Conservation (phyloP, 2,113 vertebrate genomes). For the Xenus cinereus region DNA sequence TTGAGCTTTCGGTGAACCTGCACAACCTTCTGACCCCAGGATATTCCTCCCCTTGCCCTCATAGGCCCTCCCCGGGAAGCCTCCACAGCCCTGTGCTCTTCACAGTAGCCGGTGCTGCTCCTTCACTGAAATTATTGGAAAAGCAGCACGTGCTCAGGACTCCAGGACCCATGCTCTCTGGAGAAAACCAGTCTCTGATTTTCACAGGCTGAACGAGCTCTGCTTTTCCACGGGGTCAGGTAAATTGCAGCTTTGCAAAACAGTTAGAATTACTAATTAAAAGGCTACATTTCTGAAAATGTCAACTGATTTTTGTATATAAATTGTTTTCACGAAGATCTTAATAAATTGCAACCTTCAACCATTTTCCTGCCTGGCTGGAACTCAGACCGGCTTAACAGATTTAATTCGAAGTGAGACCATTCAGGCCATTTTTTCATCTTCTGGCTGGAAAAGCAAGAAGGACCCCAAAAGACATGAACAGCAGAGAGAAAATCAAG, state of each 20-base stretch:
- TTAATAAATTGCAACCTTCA: neutral
- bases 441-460: neutral
- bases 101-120: neutral
- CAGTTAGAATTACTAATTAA: neutral
- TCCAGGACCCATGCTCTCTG: neutral
- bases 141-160: neutral
- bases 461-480: neutral
- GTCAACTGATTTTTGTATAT: neutral
- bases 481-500: neutral
- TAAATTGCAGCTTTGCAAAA: neutral
- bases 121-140: neutral
- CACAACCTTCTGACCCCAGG: neutral
- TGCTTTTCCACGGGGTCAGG: neutral
- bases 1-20: neutral
- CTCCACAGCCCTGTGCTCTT: neutral
- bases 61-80: fast-evolving
- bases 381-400: neutral
- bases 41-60: neutral
- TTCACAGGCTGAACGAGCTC: neutral
- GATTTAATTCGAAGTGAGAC: neutral
- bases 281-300: neutral
- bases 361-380: neutral
- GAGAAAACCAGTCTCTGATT: neutral
- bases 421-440: neutral
- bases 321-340: neutral